Base-by-base conservation (phyloP, 2,797 vertebrate species). In the Channa striata region DNA sequence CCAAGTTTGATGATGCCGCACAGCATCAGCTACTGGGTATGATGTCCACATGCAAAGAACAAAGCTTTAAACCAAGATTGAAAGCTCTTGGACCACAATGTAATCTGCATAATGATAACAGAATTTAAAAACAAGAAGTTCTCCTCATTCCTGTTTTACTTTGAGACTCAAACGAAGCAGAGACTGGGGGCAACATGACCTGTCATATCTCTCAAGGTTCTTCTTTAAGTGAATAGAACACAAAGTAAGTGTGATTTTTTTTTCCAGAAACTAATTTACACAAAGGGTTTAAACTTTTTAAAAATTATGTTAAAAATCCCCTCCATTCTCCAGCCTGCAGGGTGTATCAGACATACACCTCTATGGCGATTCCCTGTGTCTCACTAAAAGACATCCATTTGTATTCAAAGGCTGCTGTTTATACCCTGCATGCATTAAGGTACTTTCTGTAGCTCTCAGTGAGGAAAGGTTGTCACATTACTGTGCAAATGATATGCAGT, bases 401-500 rank as follows among this genome's bases (percentile, higher is more conserved):
- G 85, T 87, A 93, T 94, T 93, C 92, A 91, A 78, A 75, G 65
- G 72, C 70, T 74, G 73, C 21, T 19, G 67, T 82, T 88, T 83
- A 80, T 62, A 77, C 74, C 74, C 68, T 72, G 85, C 77, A 90
- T 90, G 80, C 82, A 93, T 92, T 91, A 85, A 80, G 83, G 74
- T 80, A 80, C 79, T 87, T 92, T 90, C 59, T 81, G 78, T 79
- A 74, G 84, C 82, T 86, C 73, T 77, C 50, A 68, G 63, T 58
- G 74, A 87, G 74, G 81, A 91, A 88, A 87, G 83, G 85, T 89
- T 92, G 92, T 91, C 89, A 87, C 86, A 90, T 92, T 91, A 89
- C 62, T 91, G 91, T 93, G 92, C 91, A 92, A 93, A 94, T 92
- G 77, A 84, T 79, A 91, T 91, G 90, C 88, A 60, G 74, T 79